phyloP scores from a whole-genome alignment of 2,113 vertebrate species.

The Upupa epops region DNA sequence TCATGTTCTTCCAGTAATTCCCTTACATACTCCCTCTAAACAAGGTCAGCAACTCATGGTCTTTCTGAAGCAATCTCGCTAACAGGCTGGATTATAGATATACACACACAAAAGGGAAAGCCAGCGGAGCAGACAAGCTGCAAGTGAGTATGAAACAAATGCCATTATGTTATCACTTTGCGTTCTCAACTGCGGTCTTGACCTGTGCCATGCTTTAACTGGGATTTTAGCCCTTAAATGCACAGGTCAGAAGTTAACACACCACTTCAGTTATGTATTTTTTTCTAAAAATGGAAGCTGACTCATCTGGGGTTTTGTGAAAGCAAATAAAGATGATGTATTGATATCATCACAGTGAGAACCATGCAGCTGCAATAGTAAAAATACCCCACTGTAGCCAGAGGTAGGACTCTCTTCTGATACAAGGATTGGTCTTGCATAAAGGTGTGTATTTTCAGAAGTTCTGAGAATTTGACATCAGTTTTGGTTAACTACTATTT shows the following conservation, averaged over 20 bases:
- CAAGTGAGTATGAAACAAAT: not conserved
- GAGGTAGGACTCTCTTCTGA: not conserved
- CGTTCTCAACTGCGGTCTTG: not conserved
- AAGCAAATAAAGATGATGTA: not conserved
- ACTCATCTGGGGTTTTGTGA: not conserved
- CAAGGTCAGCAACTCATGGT: slow-evolving; percentile 31
- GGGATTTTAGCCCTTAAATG: not conserved
- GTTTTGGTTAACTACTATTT: not conserved
- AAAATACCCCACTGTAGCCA: not conserved
- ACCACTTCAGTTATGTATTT: not conserved
- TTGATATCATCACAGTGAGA: not conserved
- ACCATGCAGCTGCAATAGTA: not conserved
- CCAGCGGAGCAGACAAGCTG: not conserved
- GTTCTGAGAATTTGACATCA: not conserved
- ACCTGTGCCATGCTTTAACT: not conserved
- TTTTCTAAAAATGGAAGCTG: not conserved
- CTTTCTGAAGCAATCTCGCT: slow-evolving; percentile 19
- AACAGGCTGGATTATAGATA: slow-evolving; percentile 11
- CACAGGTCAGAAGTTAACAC: not conserved
- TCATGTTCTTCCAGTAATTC: not conserved
- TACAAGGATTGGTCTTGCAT: not conserved
- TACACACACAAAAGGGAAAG: slow-evolving; percentile 39
- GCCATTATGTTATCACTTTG: not conserved
- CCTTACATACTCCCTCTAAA: not conserved
- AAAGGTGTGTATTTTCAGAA: rapidly evolving